These are phyloP conservation scores for Caranx melampygus DNA, from an alignment of 2,113 vertebrate genomes.

Conservation along the genomic window DNA sequence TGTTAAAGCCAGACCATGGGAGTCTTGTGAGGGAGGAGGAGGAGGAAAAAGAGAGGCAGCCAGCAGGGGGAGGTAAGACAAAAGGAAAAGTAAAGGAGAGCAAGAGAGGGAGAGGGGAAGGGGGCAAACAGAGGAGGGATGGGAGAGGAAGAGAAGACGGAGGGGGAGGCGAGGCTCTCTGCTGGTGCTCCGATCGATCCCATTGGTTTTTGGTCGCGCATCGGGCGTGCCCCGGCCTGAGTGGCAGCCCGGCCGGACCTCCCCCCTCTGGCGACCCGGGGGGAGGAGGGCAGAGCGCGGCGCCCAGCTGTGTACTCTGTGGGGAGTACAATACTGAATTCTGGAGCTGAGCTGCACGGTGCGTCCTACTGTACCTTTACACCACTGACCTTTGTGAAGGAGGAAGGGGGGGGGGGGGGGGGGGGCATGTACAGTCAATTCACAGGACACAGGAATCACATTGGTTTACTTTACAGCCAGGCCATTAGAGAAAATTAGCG, in stretches of 20 bases:
- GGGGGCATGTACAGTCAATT: neutral
- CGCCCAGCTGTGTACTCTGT: conserved; percentile 33
- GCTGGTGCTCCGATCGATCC: conserved; percentile 42
- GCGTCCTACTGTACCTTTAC: conserved; percentile 47
- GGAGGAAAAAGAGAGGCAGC: conserved; percentile 76
- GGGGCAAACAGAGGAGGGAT: conserved; percentile 19
- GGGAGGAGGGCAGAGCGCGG: conserved; percentile 6
- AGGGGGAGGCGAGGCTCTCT: conserved; percentile 28
- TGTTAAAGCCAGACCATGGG: conserved; percentile 25
- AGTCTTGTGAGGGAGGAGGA: conserved; percentile 31
- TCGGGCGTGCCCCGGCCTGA: conserved; percentile 22
- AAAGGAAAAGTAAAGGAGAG: conserved; percentile 87
- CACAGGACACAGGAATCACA: neutral
- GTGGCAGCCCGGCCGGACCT: conserved; percentile 37
- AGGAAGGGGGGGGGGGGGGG: neutral
- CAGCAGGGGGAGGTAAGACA: conserved; percentile 97
- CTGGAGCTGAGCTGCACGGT: neutral
- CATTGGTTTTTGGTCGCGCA: conserved; percentile 51
- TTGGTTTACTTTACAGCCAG: neutral
- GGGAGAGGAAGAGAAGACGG: conserved; percentile 22
- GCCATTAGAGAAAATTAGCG: neutral
- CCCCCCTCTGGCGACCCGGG: conserved; percentile 8
- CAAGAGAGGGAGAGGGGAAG: conserved; percentile 1
- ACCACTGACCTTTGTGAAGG: conserved; percentile 51
- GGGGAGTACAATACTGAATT: conserved; percentile 19